A percentile compares a stretch with the other conserved stretches of the same genome.
Conservation (phyloP, 2,113 vertebrate genomes). For the Aphyosemion australe region DNA sequence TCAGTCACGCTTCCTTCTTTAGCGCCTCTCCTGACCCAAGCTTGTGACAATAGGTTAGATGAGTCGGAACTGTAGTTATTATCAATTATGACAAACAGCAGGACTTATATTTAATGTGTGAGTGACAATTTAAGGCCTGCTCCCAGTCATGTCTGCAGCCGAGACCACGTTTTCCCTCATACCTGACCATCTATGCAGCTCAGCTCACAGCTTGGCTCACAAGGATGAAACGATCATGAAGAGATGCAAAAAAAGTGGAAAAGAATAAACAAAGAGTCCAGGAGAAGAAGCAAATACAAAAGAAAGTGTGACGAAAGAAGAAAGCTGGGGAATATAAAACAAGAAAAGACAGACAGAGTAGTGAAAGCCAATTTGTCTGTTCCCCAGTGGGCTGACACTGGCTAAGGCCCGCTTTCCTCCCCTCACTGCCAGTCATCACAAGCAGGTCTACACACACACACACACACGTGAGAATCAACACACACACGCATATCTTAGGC, state of each 20-base stretch:
- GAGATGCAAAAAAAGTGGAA: conserved; percentile 15
- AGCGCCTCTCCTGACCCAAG: conserved; percentile 20
- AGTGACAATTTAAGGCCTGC: conserved; percentile 4
- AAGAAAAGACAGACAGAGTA: conserved; percentile 59
- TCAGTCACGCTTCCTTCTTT: conserved; percentile 36
- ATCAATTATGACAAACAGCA: conserved; percentile 20
- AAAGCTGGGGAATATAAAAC: conserved; percentile 51
- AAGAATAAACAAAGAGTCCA: conserved; percentile 5
- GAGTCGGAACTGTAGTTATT: conserved; percentile 44
- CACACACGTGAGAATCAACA: conserved; percentile 16
- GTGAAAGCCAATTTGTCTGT: conserved; percentile 73
- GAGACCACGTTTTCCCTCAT: conserved; percentile 33
- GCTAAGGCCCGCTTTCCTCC: conserved; percentile 64
- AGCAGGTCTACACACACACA: conserved; percentile 22
- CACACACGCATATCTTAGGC: conserved; percentile 27
- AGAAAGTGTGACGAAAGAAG: conserved; percentile 54
- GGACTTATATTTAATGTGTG: neutral
- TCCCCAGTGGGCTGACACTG: conserved; percentile 71
- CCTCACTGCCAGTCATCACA: conserved; percentile 70
- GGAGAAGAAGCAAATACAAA: conserved; percentile 36
- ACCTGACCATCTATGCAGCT: conserved; percentile 28
- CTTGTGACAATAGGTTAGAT: conserved; percentile 20
- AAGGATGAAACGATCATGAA: conserved; percentile 48
- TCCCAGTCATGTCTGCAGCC: conserved; percentile 26
- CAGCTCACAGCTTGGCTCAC: conserved; percentile 25